Base-by-base conservation (phyloP, 2,113 vertebrate genomes). In the Forbesichthys papilliferus region DNA sequence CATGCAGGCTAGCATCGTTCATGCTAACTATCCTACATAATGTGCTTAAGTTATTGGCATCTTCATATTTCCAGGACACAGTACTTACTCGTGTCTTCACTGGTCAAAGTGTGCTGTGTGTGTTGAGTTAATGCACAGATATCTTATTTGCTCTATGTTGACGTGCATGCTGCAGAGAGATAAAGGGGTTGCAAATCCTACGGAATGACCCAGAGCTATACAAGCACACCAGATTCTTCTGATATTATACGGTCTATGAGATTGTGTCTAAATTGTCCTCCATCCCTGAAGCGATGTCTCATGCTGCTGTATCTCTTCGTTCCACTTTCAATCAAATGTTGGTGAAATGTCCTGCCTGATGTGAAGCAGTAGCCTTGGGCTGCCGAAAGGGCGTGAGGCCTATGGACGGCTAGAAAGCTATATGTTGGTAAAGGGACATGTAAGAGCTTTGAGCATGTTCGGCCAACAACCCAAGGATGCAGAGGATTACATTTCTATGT, bases 251-350 rank as follows among this genome's bases (percentile, higher is more conserved):
- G 0, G 64, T 75, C 77, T 65, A 62, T 20, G 75, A 84, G 90
- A 91, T 91, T 85, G 82, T 59, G 82, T 84, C 69, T 9, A 66
- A 84, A 65, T 86, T 74, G 79, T 73, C 36, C 74, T 82, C 74
- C 57, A 18, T 80, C 80, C 86, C 87, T 16, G 70, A 46, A 88
- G 88, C 83, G 56, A 86, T 79, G 82, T 78, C 81, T 78, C 79
- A 80, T 58, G 79, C 73, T 81, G 82, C 71, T 80, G 80, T 89
- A 89, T 91, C 84, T 86, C 77, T 78, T 82, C 83, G 79, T 88
- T 87, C 86, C 84, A 74, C 51, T 88, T 90, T 88, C 84, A 86
- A 89, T 90, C 87, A 87, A 82, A 83, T 65, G 59, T 68, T 54
- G 66, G 75, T 69, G 13, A 18, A 74, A 79, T 63, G 33, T 84